Evolutionary conservation across 2,113 vertebrate species (phyloP).

Genomic region (Damaliscus lunatus): DNA sequence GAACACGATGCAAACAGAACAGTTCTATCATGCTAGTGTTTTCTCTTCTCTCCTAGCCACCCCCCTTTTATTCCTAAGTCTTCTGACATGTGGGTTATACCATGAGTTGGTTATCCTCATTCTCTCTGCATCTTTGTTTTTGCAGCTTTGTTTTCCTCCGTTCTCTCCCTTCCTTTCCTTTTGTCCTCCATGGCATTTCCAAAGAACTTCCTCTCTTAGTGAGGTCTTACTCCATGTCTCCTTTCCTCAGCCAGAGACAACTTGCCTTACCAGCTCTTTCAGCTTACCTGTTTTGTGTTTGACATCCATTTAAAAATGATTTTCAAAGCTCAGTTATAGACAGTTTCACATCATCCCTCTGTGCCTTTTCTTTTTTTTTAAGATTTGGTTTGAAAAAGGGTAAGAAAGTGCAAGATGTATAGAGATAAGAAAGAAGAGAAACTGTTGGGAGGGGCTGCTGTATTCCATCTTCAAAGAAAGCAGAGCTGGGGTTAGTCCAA

Average conservation of each 20-base stretch:
- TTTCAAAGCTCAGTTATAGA: neutral
- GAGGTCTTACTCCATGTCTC: neutral
- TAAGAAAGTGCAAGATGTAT: neutral
- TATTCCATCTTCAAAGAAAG: slow-evolving; percentile 31
- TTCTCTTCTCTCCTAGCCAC: neutral
- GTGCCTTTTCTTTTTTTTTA: neutral
- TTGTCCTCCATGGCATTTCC: neutral
- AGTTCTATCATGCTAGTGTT: neutral
- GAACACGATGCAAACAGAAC: neutral
- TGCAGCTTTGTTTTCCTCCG: fast-evolving
- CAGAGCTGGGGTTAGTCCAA: neutral
- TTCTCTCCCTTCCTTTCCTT: neutral
- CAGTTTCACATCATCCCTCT: neutral
- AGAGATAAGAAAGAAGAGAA: neutral
- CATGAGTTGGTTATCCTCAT: neutral
- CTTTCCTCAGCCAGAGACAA: neutral
- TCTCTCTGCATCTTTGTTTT: neutral
- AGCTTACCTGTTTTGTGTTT: neutral
- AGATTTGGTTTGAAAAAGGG: neutral
- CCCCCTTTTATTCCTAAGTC: neutral
- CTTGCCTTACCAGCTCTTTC: neutral
- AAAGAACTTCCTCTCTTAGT: neutral
- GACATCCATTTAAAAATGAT: neutral
- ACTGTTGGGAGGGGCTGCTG: neutral
- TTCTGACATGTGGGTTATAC: neutral